A percentile compares a stretch with the other conserved stretches of the same genome.
Conservation (phyloP, 1,140 invertebrate species). For the Drosophila azteca region DNA sequence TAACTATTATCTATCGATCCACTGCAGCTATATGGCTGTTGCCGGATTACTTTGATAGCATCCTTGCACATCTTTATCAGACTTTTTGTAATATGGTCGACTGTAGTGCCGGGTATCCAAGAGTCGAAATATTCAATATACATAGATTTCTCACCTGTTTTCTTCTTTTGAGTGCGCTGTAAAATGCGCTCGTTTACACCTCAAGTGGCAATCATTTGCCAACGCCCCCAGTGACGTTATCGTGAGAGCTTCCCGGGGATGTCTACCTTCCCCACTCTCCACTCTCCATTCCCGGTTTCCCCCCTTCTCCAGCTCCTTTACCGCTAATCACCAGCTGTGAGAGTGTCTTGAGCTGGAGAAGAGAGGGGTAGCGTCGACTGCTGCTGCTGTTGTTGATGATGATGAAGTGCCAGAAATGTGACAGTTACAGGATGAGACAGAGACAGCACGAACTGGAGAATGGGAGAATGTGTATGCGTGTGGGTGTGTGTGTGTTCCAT, state of each 20-base stretch:
- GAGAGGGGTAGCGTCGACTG: conserved; percentile 35
- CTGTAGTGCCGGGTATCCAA: too few species aligned
- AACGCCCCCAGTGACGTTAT: conserved; percentile 59
- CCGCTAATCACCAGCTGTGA: conserved; percentile 63
- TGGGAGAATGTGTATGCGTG: neutral
- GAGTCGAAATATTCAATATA: too few species aligned
- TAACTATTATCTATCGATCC: neutral
- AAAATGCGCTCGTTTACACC: conserved; percentile 81
- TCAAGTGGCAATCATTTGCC: conserved; percentile 79
- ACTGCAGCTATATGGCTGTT: neutral
- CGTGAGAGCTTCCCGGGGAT: conserved; percentile 38
- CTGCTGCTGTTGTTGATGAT: conserved; percentile 49
- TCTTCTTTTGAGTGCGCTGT: conserved; percentile 59
- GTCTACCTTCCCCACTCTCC: neutral
- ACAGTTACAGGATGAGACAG: conserved; percentile 67
- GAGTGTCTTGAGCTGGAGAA: conserved; percentile 10
- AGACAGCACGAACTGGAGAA: conserved; percentile 39
- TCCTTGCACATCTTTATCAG: too few species aligned
- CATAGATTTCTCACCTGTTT: conserved; percentile 23
- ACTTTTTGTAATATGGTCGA: too few species aligned
- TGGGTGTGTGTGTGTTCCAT: conserved; percentile 4
- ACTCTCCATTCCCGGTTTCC: too few species aligned
- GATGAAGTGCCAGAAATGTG: conserved; percentile 73
- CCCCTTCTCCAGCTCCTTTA: conserved; percentile 4
- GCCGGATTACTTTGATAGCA: too few species aligned